Base-by-base conservation (phyloP, 2,797 vertebrate species). In the Mareca penelope region DNA sequence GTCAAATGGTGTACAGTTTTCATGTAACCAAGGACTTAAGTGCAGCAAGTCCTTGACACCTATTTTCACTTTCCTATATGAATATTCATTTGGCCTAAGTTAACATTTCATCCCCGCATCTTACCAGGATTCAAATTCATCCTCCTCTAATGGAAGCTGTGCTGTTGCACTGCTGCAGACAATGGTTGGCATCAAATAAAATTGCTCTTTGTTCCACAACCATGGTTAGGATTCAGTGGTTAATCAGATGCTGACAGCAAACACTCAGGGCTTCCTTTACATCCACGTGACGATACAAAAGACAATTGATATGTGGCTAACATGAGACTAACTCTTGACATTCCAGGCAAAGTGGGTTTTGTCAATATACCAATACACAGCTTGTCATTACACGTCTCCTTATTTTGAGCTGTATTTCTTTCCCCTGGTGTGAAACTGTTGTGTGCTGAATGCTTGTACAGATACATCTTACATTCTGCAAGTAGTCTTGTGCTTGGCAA, bases 31-130 rank as follows among this genome's bases (percentile, higher is more conserved):
- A 86, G 89, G 75, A 94, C 77, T 78, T 80, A 86, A 91, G 91
- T 85, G 94, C 93, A 94, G 77, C 95, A 94, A 92, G 95, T 96
- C 85, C 93, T 97, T 95, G 95, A 96, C 95, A 96, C 85, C 82
- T 95, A 91, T 95, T 96, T 96, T 96, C 87, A 88, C 91, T 91
- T 97, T 94, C 85, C 94, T 91, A 52, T 71, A 60, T 92, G 88
- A 96, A 94, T 96, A 96, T 95, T 96, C 83, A 94, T 96, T 90
- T 64, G 75, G 56, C 29, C 88, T 90, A 84, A 89, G 93, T 84
- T 91, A 91, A 82, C 60, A 33, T 90, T 94, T 90, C 80, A 94
- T 80, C 89, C 63, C 44, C 10, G 40, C n/a, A 18, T 79, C 23
- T 93, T 93, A 77, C 23, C 88, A 85, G 80, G 94, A 95, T 86